A percentile compares a stretch with the other conserved stretches of the same genome.
Conservation (phyloP, 30 jellyfish, hydroid and myxozoan species). For the Clytia hemisphaerica region DNA sequence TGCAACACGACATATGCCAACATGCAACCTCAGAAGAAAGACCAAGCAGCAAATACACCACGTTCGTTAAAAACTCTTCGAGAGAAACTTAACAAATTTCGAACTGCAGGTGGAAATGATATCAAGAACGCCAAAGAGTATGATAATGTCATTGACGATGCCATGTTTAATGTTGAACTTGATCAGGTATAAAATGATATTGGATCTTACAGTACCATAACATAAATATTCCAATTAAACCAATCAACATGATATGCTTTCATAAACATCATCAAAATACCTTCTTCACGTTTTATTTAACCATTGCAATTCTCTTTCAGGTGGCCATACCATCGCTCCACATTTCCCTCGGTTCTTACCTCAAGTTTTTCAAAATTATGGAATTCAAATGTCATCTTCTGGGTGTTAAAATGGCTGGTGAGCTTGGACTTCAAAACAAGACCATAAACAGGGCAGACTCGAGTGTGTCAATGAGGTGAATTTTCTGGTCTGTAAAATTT, state of each 20-base stretch:
- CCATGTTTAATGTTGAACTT: conserved; percentile 16
- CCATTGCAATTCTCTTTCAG: conserved; percentile 7
- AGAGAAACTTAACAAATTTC: not conserved
- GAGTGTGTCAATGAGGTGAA: too few relatives aligned
- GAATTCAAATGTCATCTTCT: conserved; percentile 24
- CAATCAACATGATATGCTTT: not conserved
- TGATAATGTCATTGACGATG: conserved; percentile 3
- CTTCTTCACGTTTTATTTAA: not conserved
- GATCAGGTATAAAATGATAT: conserved; percentile 4
- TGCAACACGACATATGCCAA: not conserved
- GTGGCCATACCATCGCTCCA: conserved; percentile 62
- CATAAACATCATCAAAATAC: not conserved
- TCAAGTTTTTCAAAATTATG: conserved; percentile 20
- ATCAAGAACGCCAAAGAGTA: conserved; percentile 14
- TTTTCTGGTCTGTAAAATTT: too few relatives aligned
- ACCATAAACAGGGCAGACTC: not conserved
- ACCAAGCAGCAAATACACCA: not conserved
- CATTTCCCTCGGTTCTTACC: conserved; percentile 36
- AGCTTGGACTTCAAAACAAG: conserved; percentile 9
- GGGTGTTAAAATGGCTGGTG: conserved; percentile 22
- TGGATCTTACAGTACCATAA: not conserved
- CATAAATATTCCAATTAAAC: not conserved
- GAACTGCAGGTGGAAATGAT: conserved; percentile 8
- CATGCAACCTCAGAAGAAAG: not conserved
- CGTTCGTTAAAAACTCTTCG: not conserved